Percentiles rank a stretch among this genome's conserved stretches.
Conservation (phyloP, 2,888 invertebrate genomes). For the Xanthia icteritia region DNA sequence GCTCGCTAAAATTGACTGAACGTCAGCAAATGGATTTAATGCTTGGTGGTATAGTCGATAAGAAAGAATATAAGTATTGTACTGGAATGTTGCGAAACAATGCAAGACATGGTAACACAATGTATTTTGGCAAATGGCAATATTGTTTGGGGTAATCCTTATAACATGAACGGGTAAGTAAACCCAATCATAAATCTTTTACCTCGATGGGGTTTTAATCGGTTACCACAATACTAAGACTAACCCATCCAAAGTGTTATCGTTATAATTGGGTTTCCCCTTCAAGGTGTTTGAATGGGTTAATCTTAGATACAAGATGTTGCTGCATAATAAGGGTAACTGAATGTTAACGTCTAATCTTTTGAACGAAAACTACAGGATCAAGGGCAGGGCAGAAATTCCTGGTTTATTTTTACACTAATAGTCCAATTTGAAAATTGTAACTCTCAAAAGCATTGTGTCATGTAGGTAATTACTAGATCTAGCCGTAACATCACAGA, state of each 20-base stretch:
- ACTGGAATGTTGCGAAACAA: no score
- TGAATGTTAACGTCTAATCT: neutral
- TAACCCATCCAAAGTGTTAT: neutral
- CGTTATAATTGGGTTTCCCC: neutral
- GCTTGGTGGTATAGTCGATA: no score
- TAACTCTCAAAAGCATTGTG: neutral
- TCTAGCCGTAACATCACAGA: conserved; percentile 11
- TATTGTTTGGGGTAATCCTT: neutral
- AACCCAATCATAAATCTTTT: neutral
- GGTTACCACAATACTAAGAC: neutral
- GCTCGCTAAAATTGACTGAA: no score
- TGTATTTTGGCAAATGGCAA: no score
- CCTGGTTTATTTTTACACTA: neutral
- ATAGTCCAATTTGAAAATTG: neutral
- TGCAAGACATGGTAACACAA: no score
- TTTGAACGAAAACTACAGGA: no score
- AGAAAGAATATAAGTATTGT: no score
- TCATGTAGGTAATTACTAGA: neutral
- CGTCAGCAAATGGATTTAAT: no score
- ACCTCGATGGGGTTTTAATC: neutral
- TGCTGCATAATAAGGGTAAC: neutral
- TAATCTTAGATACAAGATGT: no score
- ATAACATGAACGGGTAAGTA: no score
- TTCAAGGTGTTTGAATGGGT: no score
- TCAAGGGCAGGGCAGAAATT: no score